A percentile compares a stretch with the other conserved stretches of the same genome.
These are phyloP conservation scores for Parnassius smintheus DNA, from an alignment of 2,888 invertebrate genomes.

Conservation along the genomic window DNA sequence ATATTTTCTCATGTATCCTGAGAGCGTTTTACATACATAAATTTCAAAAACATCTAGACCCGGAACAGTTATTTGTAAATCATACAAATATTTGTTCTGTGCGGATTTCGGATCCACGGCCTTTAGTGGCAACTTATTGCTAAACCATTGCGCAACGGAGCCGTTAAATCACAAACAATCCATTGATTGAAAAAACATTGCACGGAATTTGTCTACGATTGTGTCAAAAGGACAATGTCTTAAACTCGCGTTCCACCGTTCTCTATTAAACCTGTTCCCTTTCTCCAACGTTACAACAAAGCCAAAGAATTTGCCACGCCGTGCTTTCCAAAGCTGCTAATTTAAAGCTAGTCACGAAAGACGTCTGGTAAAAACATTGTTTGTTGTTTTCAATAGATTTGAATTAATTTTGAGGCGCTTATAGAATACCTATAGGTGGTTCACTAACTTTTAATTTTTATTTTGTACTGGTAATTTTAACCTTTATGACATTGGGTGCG, in stretches of 20 bases:
- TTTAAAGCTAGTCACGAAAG: conserved; percentile 1
- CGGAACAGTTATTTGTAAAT: no score
- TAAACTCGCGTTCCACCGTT: neutral
- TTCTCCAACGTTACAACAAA: conserved; percentile 6
- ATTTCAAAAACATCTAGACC: no score
- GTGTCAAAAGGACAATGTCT: no score
- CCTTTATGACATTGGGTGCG: no score
- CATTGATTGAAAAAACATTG: neutral
- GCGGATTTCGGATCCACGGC: no score
- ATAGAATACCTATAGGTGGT: no score
- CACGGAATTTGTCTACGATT: neutral
- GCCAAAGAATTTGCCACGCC: neutral
- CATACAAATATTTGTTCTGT: no score
- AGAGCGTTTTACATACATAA: no score
- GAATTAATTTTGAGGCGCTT: neutral
- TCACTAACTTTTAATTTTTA: no score
- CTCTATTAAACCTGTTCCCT: conserved; percentile 6
- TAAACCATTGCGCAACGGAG: no score
- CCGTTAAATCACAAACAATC: neutral
- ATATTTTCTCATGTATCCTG: no score
- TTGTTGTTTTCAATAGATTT: neutral
- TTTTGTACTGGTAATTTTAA: no score
- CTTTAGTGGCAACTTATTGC: neutral
- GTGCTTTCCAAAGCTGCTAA: neutral
- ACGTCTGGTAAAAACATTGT: neutral